A percentile compares a stretch with the other conserved stretches of the same genome.
phyloP scores from a whole-genome alignment of 2,113 vertebrate genomes.

The Hydrochoerus hydrochaeris region DNA sequence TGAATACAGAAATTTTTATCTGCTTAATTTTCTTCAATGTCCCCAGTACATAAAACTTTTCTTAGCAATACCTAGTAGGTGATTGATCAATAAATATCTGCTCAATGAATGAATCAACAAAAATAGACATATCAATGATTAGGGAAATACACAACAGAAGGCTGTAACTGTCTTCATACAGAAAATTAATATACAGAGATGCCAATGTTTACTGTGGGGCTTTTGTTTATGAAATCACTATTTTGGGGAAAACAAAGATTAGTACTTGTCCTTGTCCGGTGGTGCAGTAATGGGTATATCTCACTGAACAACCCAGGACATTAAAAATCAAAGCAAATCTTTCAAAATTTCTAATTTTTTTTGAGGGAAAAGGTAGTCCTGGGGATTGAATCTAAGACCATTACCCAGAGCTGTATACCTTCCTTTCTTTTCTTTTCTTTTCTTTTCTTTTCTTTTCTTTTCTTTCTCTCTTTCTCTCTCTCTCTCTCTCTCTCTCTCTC shows the following conservation, averaged over 20 bases:
- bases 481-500: background rate
- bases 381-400: background rate
- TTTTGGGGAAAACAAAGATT: background rate
- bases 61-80: background rate
- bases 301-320: background rate
- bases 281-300: background rate
- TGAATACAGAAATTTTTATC: background rate
- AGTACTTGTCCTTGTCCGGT: background rate
- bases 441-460: too few relatives aligned
- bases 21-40: slow-evolving; percentile 10
- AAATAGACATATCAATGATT: background rate
- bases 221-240: background rate
- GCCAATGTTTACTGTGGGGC: background rate
- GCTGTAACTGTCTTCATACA: background rate
- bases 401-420: background rate
- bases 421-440: background rate
- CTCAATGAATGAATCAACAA: background rate
- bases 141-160: background rate
- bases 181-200: slow-evolving; percentile 48
- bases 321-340: background rate
- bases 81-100: slow-evolving; percentile 17
- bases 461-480: too few relatives aligned
- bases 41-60: background rate
- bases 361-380: background rate
- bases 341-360: background rate